A percentile compares a stretch with the other conserved stretches of the same genome.
These are phyloP conservation scores for Caenorhabditis uteleia DNA, from an alignment of 2,888 invertebrate species.

Conservation along the genomic window DNA sequence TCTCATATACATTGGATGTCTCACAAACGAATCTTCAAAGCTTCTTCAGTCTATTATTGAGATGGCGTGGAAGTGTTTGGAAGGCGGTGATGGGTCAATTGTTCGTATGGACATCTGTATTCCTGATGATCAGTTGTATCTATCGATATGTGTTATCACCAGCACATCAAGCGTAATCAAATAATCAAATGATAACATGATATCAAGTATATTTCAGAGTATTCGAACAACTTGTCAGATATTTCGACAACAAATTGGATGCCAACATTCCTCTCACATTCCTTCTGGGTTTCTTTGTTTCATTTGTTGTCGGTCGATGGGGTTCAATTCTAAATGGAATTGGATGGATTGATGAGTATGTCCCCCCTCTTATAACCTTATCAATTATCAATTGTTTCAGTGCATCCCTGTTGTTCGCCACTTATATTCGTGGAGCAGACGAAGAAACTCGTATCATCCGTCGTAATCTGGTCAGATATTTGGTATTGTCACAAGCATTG, in stretches of 20 bases:
- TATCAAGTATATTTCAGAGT: conserved; percentile 36
- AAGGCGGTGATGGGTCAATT: conserved; percentile 62
- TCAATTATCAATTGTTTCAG: conserved; percentile 33
- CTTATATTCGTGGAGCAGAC: conserved; percentile 50
- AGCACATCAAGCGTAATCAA: conserved; percentile 52
- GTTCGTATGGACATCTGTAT: conserved; percentile 54
- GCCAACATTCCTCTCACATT: conserved; percentile 56
- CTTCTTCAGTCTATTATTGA: conserved; percentile 48
- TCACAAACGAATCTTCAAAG: conserved; percentile 51
- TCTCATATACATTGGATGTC: conserved; percentile 52
- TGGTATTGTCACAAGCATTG: conserved; percentile 52
- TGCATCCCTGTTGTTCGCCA: conserved; percentile 56
- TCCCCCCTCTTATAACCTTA: not conserved
- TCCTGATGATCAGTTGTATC: conserved; percentile 57
- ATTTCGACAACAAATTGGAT: conserved; percentile 56
- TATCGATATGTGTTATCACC: conserved; percentile 57
- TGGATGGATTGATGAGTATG: conserved; percentile 60
- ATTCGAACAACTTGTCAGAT: conserved; percentile 52
- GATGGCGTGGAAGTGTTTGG: conserved; percentile 55
- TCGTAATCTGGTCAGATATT: conserved; percentile 51
- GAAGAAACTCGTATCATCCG: conserved; percentile 44
- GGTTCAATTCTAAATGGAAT: conserved; percentile 54
- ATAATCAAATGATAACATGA: not conserved
- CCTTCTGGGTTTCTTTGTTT: conserved; percentile 57
- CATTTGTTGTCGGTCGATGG: conserved; percentile 58